Evolutionary conservation across 2,113 vertebrate species (phyloP).

Genomic region (Podocnemis expansa): DNA sequence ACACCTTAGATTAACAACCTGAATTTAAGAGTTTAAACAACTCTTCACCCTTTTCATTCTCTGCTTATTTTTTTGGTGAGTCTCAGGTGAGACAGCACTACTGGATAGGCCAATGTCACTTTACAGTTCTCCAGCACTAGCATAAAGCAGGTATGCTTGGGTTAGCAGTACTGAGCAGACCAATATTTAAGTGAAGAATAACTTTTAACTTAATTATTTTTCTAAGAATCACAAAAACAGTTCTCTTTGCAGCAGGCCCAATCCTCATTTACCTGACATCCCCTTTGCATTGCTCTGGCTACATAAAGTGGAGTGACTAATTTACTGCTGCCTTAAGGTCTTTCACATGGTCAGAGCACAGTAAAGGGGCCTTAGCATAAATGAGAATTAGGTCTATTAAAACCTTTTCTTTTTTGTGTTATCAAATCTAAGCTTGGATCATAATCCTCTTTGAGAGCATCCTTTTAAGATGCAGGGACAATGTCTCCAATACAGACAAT

Average conservation of each 20-base stretch:
- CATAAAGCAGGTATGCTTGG: background rate
- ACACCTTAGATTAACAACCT: background rate
- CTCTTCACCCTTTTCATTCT: background rate
- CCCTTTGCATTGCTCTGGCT: background rate
- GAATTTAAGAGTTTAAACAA: background rate
- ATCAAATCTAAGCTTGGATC: background rate
- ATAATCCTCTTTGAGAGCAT: background rate
- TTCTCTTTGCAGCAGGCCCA: background rate
- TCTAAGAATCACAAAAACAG: background rate
- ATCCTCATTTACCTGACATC: background rate
- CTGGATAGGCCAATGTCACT: background rate
- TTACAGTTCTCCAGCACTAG: background rate
- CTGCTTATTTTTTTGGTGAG: background rate
- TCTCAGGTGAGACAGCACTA: background rate
- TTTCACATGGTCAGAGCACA: background rate
- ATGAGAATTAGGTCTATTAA: background rate
- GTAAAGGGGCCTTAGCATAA: background rate
- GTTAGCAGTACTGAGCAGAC: background rate
- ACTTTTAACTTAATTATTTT: background rate
- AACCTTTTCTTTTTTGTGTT: background rate
- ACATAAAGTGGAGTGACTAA: background rate
- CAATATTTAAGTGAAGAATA: background rate
- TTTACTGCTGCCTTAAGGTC: background rate
- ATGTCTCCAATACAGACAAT: too few relatives aligned
- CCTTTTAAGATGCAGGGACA: background rate